Percentiles rank a stretch among this genome's conserved stretches.
Evolutionary conservation across 2,797 vertebrate genomes (phyloP).

Genomic region (Paguma larvata): DNA sequence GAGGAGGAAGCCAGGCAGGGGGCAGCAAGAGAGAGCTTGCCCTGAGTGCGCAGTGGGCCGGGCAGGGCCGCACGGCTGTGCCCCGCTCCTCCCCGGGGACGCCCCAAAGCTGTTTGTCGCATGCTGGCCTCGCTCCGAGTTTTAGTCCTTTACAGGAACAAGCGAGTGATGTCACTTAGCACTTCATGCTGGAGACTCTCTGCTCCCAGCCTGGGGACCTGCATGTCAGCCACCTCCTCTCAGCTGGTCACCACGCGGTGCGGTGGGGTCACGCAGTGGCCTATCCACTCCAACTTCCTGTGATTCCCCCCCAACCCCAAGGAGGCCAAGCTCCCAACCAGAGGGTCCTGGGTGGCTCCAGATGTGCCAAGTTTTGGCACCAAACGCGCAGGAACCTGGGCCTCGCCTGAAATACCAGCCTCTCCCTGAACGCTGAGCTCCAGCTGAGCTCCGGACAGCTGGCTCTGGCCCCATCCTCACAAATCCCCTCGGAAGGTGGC

Average conservation of each 20-base stretch:
- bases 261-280: too few species aligned
- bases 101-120: background rate
- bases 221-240: background rate
- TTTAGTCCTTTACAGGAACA: background rate
- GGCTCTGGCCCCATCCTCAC: fast-evolving
- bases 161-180: fast-evolving
- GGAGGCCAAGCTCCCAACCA: too few species aligned
- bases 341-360: background rate
- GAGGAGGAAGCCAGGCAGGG: background rate
- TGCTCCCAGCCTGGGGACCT: fast-evolving
- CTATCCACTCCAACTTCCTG: background rate
- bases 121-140: fast-evolving
- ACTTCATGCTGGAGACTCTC: too few species aligned
- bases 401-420: fast-evolving
- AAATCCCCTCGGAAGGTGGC: background rate
- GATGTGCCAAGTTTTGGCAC: fast-evolving
- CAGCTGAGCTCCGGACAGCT: background rate
- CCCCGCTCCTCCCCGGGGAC: fast-evolving
- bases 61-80: fast-evolving
- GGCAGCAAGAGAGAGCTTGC: background rate
- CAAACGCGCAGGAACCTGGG: too few species aligned
- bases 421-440: background rate
- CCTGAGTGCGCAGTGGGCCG: fast-evolving
- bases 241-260: background rate
- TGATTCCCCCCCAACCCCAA: too few species aligned